These are phyloP conservation scores for Drosophila rubida DNA, from an alignment of 2,888 invertebrate genomes.

Conservation along the genomic window DNA sequence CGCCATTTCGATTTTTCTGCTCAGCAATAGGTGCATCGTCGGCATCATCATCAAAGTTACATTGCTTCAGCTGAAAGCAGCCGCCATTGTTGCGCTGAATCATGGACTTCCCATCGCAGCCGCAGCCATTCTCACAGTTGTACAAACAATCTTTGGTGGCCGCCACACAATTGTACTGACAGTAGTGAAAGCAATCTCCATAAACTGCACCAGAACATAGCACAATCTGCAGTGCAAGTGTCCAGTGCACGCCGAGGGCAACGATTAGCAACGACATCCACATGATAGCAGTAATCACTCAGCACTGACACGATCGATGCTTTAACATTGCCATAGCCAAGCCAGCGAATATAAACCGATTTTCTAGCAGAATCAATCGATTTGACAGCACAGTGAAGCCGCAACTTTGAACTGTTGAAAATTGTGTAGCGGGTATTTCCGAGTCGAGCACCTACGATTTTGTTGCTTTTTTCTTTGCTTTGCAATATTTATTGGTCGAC, in stretches of 20 bases:
- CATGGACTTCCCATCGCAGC: not conserved
- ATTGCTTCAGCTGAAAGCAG: not conserved
- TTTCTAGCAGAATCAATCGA: not conserved
- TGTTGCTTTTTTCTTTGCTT: constrained; percentile 29
- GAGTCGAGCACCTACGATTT: not conserved
- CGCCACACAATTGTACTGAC: not conserved
- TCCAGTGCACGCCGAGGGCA: not conserved
- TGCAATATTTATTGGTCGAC: constrained; percentile 52
- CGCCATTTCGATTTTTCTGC: no score
- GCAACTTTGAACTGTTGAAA: not conserved
- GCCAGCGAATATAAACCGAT: not conserved
- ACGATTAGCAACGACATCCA: not conserved
- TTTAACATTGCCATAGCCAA: not conserved
- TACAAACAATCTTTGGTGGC: not conserved
- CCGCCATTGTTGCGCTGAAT: not conserved
- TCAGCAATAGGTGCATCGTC: not conserved
- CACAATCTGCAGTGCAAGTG: not conserved
- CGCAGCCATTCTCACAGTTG: not conserved
- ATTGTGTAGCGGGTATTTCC: not conserved
- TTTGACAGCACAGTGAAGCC: not conserved
- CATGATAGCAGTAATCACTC: not conserved
- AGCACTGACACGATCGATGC: not conserved
- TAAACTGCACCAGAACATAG: not conserved
- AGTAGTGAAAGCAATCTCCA: not conserved
- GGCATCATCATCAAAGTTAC: not conserved